phyloP scores from a whole-genome alignment of 2,888 invertebrate species.

The Acanthosoma haemorrhoidale region DNA sequence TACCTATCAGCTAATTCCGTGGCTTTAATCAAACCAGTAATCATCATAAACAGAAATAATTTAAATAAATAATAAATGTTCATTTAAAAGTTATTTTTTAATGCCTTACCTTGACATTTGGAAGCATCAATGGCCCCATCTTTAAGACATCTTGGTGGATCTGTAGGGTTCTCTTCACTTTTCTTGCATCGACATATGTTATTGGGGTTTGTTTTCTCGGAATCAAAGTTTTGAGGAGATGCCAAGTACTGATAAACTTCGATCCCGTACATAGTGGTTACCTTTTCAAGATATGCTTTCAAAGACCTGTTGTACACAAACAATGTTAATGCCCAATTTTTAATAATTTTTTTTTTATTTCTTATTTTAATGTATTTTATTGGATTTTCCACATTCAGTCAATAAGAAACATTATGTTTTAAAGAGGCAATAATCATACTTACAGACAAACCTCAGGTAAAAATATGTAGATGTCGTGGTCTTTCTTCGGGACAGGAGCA shows the following conservation, averaged over 20 bases:
- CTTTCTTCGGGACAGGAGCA: conserved; percentile 47
- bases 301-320: conserved; percentile 24
- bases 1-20: no score
- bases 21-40: neutral
- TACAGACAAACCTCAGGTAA: conserved; percentile 57
- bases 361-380: no score
- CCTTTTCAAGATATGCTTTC: neutral
- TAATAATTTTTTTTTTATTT: no score
- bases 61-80: neutral
- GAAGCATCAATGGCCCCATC: conserved; percentile 35
- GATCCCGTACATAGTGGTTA: neutral
- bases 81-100: neutral
- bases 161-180: conserved; percentile 2
- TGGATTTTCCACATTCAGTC: no score
- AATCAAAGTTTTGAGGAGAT: conserved; percentile 31
- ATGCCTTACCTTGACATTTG: conserved; percentile 32
- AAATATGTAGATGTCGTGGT: conserved; percentile 47
- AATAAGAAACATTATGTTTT: no score
- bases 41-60: neutral
- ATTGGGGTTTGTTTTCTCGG: conserved; percentile 2
- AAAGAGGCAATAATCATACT: conserved; percentile 26
- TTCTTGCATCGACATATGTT: conserved; percentile 33
- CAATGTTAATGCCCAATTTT: no score
- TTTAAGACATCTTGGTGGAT: conserved; percentile 29
- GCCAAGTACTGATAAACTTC: conserved; percentile 23